phyloP scores from a whole-genome alignment of 1,140 invertebrate genomes.

The Papilio aristodemus region DNA sequence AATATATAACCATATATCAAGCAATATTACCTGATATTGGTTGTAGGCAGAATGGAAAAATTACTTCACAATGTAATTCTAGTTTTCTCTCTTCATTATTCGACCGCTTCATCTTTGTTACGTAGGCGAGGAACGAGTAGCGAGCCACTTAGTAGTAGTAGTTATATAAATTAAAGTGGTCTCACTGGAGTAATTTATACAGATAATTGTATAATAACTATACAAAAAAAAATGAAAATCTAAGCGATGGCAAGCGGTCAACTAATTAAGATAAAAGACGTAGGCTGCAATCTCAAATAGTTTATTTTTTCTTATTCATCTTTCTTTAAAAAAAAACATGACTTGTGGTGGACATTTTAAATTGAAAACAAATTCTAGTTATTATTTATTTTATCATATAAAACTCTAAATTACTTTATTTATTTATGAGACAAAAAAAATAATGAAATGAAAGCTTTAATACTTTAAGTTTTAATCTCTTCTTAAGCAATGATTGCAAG shows the following conservation, averaged over 20 bases:
- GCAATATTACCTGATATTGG: background rate
- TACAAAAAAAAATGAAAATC: too few species aligned
- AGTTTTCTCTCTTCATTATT: background rate
- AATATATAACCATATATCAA: too few species aligned
- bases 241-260: too few species aligned
- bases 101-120: background rate
- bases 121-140: background rate
- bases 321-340: too few species aligned
- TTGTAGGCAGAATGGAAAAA: background rate
- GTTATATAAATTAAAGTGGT: background rate
- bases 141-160: background rate
- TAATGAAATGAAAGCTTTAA: background rate
- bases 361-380: too few species aligned
- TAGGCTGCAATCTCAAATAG: too few species aligned
- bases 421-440: background rate
- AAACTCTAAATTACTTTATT: too few species aligned
- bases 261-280: too few species aligned
- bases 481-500: slow-evolving; percentile 10
- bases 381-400: too few species aligned
- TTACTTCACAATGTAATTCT: background rate
- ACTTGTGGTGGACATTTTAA: too few species aligned
- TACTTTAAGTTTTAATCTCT: background rate
- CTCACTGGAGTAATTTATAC: background rate
- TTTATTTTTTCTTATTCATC: too few species aligned
- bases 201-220: background rate